Evolutionary conservation across 2,888 invertebrate species (phyloP).

Genomic region (Rotaria sp.): DNA sequence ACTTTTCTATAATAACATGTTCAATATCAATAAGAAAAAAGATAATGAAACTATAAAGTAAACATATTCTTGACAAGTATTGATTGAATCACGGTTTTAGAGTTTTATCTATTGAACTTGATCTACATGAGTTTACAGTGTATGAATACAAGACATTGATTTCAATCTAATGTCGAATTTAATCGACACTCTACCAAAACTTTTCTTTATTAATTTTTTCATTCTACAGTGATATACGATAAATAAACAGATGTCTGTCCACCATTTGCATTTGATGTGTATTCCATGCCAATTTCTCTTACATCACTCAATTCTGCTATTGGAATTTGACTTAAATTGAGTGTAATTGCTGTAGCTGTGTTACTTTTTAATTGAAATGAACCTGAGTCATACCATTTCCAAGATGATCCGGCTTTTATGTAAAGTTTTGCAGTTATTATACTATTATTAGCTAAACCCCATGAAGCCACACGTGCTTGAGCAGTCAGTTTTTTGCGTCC

Average conservation of each 20-base stretch:
- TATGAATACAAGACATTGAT: too few species aligned
- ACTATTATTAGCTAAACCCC: neutral
- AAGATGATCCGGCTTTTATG: neutral
- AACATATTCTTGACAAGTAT: too few species aligned
- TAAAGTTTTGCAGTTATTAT: neutral
- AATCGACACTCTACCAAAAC: too few species aligned
- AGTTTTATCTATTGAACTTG: too few species aligned
- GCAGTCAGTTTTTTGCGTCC: neutral
- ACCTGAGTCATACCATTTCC: conserved; percentile 10
- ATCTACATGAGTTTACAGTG: too few species aligned
- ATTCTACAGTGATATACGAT: neutral
- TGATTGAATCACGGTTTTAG: too few species aligned
- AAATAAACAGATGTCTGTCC: neutral
- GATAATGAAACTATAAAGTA: too few species aligned
- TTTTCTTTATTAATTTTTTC: neutral
- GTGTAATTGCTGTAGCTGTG: neutral
- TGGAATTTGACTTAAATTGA: neutral
- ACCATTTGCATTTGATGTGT: neutral
- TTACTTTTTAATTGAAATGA: neutral
- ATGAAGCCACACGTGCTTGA: neutral
- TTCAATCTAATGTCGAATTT: too few species aligned
- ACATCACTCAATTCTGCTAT: neutral
- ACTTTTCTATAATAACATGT: too few species aligned
- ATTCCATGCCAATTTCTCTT: neutral
- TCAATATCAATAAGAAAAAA: too few species aligned